phyloP scores from a whole-genome alignment of 2,113 vertebrate species.

The Triplophysa rosa region DNA sequence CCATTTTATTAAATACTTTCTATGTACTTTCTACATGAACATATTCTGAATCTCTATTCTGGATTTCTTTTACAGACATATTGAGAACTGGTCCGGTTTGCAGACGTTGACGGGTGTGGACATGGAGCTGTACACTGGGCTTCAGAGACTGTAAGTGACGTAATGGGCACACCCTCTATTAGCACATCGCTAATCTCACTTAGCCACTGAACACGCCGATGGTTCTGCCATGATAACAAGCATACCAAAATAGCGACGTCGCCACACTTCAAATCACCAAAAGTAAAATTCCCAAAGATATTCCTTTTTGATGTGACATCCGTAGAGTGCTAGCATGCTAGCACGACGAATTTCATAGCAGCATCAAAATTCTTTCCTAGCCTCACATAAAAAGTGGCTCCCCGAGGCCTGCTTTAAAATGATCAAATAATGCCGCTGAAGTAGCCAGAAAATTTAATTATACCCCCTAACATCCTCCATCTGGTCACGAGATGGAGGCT shows the following conservation, averaged over 20 bases:
- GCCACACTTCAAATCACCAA: not conserved
- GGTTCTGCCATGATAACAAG: not conserved
- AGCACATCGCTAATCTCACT: not conserved
- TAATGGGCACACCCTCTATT: not conserved
- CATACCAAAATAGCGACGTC: not conserved
- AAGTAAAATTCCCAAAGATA: not conserved
- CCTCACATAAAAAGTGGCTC: slow-evolving; percentile 40
- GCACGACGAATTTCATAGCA: not conserved
- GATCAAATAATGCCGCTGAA: slow-evolving; percentile 53
- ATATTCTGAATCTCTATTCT: slow-evolving; percentile 3
- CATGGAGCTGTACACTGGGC: slow-evolving; percentile 92
- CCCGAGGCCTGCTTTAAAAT: slow-evolving; percentile 46
- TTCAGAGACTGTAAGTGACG: slow-evolving; percentile 93
- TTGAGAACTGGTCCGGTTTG: slow-evolving; percentile 92
- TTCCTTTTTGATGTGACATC: slow-evolving; percentile 9
- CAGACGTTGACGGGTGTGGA: slow-evolving; percentile 82
- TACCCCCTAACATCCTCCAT: slow-evolving; percentile 29
- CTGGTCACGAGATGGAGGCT: slow-evolving; percentile 7
- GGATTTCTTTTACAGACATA: slow-evolving; percentile 78
- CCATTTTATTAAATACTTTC: too few species aligned
- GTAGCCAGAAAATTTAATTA: slow-evolving; percentile 54
- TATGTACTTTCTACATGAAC: not conserved
- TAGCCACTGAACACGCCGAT: not conserved
- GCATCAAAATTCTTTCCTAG: slow-evolving; percentile 32
- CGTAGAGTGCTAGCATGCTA: not conserved